Evolutionary conservation across 2,113 vertebrate species (phyloP), one percentile per base, ranked within the genome.

Genomic region (Rhipidura dahli): DNA sequence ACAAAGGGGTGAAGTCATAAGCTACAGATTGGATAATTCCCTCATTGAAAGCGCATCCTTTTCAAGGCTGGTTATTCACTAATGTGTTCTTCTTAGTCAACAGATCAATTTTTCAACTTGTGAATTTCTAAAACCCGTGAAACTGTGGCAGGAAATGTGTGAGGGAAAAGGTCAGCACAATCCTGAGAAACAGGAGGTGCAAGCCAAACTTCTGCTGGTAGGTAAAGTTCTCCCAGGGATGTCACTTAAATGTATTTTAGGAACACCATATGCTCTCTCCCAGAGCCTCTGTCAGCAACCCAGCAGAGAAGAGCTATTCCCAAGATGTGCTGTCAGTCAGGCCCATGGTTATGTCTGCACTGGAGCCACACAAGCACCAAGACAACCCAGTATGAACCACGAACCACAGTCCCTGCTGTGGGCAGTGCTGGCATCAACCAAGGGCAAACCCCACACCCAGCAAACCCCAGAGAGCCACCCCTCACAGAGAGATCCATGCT

Each of bases 251-350:
- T 11, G 11, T 92, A 96, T 94, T 93, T 95, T 96, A 86, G 94
- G 93, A 95, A 93, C 60, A 78, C 92, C 96, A 96, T 96, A 92
- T 96, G 96, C 26, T 95, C 60, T 45, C 68, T 84, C 33, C 23
- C 68, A 75, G 84, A 90, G 80, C 59, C 63, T 77, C 90, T 96
- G 85, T 45, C 88, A 86, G 90, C 47, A 45, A 37, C 35, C 83
- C 83, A 90, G 5, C 15, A 84, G 83, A 60, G 71, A 81, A 49
- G 40, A 90, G 72, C 87, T 75, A 26, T 85, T 90, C 92, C 60
- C 60, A 63, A 81, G 85, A 53, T 0, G 0, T 33, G 64, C 79
- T 90, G 93, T 35, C 94, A 81, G 44, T 66, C 76, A 80, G 26
- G 68, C 45, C 89, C 64, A 42, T n/a, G 30, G 0, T 9, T 81